Evolutionary conservation across 2,797 vertebrate species (phyloP).

Genomic region (Gallinago nigripennis): DNA sequence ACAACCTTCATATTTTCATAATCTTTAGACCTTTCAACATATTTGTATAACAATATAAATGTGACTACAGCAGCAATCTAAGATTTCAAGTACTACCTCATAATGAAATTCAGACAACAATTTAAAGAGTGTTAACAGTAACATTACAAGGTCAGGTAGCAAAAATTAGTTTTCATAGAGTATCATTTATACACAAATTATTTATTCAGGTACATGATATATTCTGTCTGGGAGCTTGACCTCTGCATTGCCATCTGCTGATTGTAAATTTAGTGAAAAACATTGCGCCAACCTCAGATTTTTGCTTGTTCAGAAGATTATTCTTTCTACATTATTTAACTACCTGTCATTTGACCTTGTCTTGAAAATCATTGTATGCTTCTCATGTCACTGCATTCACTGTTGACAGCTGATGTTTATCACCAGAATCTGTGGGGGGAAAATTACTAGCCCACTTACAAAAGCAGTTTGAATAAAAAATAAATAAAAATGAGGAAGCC

Average conservation of each 20-base stretch:
- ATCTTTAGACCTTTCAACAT: neutral
- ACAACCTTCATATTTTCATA: neutral
- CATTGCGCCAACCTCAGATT: neutral
- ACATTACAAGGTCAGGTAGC: neutral
- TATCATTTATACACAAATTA: constrained; percentile 22
- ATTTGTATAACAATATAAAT: fast-evolving
- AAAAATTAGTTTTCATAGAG: constrained; percentile 5
- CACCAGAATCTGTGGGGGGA: constrained; percentile 35
- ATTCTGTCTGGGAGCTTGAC: constrained; percentile 19
- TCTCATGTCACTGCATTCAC: constrained; percentile 39
- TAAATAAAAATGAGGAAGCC: constrained; percentile 32
- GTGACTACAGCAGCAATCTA: neutral
- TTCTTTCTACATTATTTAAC: constrained; percentile 56
- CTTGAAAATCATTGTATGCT: constrained; percentile 32
- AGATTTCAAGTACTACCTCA: neutral
- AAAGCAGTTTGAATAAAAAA: constrained; percentile 32
- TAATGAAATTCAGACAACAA: neutral
- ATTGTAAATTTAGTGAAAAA: constrained; percentile 53
- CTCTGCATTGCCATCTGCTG: constrained; percentile 46
- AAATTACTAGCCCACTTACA: constrained; percentile 25
- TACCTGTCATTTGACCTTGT: constrained; percentile 68
- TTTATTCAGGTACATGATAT: constrained; percentile 30
- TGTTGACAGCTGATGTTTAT: constrained; percentile 66
- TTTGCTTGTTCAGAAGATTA: constrained; percentile 61
- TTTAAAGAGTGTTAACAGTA: neutral